A percentile compares a stretch with the other conserved stretches of the same genome.
Conservation (phyloP, 2,113 vertebrate genomes). For the Accipiter virgatus region DNA sequence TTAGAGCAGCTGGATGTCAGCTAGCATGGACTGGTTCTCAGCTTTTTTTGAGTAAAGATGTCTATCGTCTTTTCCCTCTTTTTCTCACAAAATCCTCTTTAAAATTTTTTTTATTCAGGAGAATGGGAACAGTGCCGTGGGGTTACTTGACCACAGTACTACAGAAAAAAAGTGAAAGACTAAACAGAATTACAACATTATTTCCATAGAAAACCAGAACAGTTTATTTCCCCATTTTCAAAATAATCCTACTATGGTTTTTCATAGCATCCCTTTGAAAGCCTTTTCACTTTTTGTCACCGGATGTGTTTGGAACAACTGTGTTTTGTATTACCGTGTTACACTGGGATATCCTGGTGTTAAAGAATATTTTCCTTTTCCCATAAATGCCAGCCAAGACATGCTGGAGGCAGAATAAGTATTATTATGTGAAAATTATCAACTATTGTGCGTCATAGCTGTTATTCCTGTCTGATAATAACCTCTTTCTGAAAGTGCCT, state of each 20-base stretch:
- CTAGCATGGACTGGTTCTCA: neutral
- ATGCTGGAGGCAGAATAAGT: neutral
- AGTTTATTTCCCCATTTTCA: neutral
- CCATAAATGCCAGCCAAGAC: constrained; percentile 3
- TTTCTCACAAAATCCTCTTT: neutral
- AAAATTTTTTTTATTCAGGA: neutral
- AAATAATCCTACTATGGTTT: neutral
- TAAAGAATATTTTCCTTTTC: constrained; percentile 14
- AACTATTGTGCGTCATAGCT: neutral
- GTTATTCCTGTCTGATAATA: neutral
- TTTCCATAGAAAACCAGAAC: neutral
- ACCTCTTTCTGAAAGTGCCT: neutral
- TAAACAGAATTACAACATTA: neutral
- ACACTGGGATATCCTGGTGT: constrained; percentile 1
- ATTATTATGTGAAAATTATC: neutral
- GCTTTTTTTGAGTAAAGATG: neutral
- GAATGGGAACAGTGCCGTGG: neutral
- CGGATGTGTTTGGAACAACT: neutral
- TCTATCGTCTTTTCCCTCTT: neutral
- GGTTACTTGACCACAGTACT: neutral
- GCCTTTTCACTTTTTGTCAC: neutral
- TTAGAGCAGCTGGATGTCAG: neutral
- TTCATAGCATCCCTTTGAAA: neutral
- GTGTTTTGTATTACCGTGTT: neutral
- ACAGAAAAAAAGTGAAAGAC: neutral